Evolutionary conservation across 2,888 invertebrate species (phyloP).

Genomic region (Ethmia dodecea): DNA sequence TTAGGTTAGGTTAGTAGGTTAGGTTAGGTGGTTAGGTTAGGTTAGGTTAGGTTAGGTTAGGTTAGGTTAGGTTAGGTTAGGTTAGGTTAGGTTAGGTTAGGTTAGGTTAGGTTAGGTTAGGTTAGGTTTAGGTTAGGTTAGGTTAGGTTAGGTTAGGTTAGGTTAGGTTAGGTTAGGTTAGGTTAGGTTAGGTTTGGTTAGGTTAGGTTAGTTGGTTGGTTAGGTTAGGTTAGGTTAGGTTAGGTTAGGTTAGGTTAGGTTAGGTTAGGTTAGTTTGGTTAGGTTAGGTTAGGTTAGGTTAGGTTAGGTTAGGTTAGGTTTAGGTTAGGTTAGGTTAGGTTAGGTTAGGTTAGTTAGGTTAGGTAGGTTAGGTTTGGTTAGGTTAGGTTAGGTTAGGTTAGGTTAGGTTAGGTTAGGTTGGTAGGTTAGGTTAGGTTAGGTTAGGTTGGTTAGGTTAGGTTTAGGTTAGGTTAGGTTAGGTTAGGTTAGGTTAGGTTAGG

Average conservation of each 20-base stretch:
- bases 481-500: constrained; percentile 9
- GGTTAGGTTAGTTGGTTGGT: constrained; percentile 10
- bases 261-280: constrained; percentile 10
- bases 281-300: constrained; percentile 13
- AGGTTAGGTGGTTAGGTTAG: constrained; percentile 17
- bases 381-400: constrained; percentile 22
- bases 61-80: constrained; percentile 7
- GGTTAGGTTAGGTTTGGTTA: constrained; percentile 12
- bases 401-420: constrained; percentile 19
- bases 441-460: constrained; percentile 8
- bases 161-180: constrained; percentile 13
- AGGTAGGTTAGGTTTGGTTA: constrained; percentile 23
- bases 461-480: constrained; percentile 13
- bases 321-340: constrained; percentile 12
- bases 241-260: constrained; percentile 13
- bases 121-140: constrained; percentile 1
- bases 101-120: constrained; percentile 9
- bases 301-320: constrained; percentile 12
- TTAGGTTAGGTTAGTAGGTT: constrained; percentile 17
- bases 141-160: constrained; percentile 10
- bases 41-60: constrained; percentile 10
- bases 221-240: constrained; percentile 13
- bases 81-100: constrained; percentile 5
- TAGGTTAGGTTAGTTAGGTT: constrained; percentile 10
- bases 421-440: constrained; percentile 12